Base-by-base conservation (phyloP, 1,140 invertebrate genomes). In the Halictus rubicundus region DNA sequence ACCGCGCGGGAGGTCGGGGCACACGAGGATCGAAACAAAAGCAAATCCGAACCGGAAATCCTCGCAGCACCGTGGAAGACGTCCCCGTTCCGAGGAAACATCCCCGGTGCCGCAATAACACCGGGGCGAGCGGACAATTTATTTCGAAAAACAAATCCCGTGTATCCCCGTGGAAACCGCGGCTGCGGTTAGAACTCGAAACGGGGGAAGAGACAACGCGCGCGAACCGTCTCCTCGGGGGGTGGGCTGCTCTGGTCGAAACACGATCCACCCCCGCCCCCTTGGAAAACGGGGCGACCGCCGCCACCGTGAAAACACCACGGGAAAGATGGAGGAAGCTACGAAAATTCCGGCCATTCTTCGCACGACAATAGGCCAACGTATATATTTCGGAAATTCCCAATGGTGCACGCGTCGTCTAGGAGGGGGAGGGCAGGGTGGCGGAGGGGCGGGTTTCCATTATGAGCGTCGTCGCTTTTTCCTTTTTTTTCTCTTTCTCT, bases 401-500 rank as follows among this genome's bases (percentile, higher is more conserved):
- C 88, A 87, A 89, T 88, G 90, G 87, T 78, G 79, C 70, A 83
- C 77, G 80, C 80, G 82, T 78, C 21, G 23, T 64, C 37, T 49
- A 21, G 27, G 54, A 64, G 21, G n/a, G 27, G 23, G 10, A 16
- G 60, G 25, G 21, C 25, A 37, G n/a, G n/a, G n/a, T n/a, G n/a
- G 32, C 32, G 32, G 25, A 9, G 68, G 82, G 81, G 80, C 73
- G 80, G 70, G 76, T 89, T 91, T 88, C 90, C 87, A 91, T 92
- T 91, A 92, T 91, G 88, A 82, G 75, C 88, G 81, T n/a, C 88
- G 32, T 88, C 87, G 72, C 87, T 87, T 88, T 90, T 88, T 87
- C 82, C 85, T 86, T 75, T 83, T 81, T 75, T 79, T 66, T 74
- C 64, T 60, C 64, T 75, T 59, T 66, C 16, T 16, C 16, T 1